Percentiles rank a stretch among this genome's conserved stretches.
Evolutionary conservation across 2,797 vertebrate genomes (phyloP).

Genomic region (Agapornis canus): DNA sequence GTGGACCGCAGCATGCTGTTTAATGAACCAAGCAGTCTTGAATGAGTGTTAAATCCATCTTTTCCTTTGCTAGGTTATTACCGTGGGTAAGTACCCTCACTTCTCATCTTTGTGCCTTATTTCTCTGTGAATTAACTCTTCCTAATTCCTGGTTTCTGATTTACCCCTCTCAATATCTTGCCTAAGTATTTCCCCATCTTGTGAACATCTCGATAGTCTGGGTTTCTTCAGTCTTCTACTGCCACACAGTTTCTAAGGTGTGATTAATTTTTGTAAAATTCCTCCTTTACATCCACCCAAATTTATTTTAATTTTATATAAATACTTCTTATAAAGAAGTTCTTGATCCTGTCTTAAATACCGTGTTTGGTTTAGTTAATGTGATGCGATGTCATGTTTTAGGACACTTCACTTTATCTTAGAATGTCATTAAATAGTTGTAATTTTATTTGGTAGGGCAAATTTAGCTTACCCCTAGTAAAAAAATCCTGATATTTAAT

Average conservation of each 20-base stretch:
- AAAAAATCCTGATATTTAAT: neutral
- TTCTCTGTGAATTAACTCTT: neutral
- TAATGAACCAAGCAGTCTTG: neutral
- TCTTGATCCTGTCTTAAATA: neutral
- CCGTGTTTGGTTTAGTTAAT: neutral
- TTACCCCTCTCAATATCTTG: neutral
- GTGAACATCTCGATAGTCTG: neutral
- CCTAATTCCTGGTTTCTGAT: neutral
- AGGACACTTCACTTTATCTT: neutral
- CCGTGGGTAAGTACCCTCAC: neutral
- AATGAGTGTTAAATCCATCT: neutral
- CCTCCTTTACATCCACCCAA: neutral
- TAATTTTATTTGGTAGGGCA: neutral
- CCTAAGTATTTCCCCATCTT: neutral
- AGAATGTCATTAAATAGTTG: neutral
- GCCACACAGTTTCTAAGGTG: neutral
- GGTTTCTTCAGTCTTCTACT: neutral
- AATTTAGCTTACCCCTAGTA: neutral
- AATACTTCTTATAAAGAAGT: neutral
- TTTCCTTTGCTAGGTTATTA: neutral
- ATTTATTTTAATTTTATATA: neutral
- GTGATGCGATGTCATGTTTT: neutral
- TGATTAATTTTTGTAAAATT: neutral
- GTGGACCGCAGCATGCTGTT: neutral
- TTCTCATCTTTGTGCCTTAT: neutral